Base-by-base conservation (phyloP, 2,113 vertebrate genomes). In the Hymenochirus boettgeri region DNA sequence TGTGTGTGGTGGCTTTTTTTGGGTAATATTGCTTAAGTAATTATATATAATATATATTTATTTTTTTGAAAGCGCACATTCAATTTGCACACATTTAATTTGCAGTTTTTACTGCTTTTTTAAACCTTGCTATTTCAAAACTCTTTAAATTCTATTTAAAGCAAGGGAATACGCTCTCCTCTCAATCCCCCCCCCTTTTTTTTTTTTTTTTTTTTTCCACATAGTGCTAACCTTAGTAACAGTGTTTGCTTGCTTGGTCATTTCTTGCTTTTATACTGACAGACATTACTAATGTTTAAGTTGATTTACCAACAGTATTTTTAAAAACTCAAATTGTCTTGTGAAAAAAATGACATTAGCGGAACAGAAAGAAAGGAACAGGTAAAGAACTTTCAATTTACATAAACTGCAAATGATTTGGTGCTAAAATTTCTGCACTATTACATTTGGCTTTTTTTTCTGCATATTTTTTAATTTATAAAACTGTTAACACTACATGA, bases 401-500 rank as follows among this genome's bases (percentile, higher is more conserved):
- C 89, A 85, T 88, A 89, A 91, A 90, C 84, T 92, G 83, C 88
- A 84, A 89, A 86, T 93, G 76, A 88, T 89, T 89, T 88, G 86
- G 90, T 92, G 88, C 90, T 85, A 88, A 86, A 60, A 81, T 81
- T 84, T 89, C 85, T 91, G 88, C 91, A 91, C 89, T 91, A 86
- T 87, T 88, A 87, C 84, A 89, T 96, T 93, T 92, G 87, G 87
- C 87, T 89, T 90, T 89, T 90, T 82, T 85, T 85, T 83, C 85
- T 79, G 89, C 80, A 83, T 90, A 84, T 84, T 88, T 92, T 73
- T 42, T 77, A 78, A 85, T 90, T 90, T 81, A 85, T 90, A 86
- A 91, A 93, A 86, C 87, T 94, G 92, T 94, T 92, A 90, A 89
- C 88, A 89, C 85, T 93, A 91, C 88, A 91, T 98, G 96, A 95